Evolutionary conservation across 2,797 vertebrate genomes (phyloP).

Genomic region (Lutjanus argentimaculatus): DNA sequence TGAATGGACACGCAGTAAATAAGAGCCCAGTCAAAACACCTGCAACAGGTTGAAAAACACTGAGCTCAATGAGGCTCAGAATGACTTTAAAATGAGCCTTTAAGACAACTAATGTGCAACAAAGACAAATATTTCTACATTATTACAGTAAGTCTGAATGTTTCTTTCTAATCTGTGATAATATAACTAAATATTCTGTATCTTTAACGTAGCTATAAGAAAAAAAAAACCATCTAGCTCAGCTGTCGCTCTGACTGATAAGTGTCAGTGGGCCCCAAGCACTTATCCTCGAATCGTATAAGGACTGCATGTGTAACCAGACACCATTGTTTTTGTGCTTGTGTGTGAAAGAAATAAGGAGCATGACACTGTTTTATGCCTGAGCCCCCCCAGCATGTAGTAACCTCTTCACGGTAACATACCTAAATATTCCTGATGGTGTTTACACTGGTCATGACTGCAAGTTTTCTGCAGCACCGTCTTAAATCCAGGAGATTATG

Average conservation of each 20-base stretch:
- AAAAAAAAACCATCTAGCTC: background rate
- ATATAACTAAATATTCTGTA: background rate
- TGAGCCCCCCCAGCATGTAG: background rate
- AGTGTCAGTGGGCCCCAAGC: background rate
- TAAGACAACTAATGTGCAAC: background rate
- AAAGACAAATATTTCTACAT: background rate
- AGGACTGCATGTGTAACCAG: slow-evolving; percentile 32
- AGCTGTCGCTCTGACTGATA: background rate
- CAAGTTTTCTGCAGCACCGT: background rate
- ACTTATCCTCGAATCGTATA: slow-evolving; percentile 1
- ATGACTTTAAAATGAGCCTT: background rate
- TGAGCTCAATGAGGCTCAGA: background rate
- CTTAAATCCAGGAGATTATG: background rate
- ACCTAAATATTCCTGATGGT: background rate
- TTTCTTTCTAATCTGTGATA: background rate
- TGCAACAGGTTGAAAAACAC: slow-evolving; percentile 18
- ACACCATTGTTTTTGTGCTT: slow-evolving; percentile 26
- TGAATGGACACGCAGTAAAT: background rate
- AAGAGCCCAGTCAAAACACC: background rate
- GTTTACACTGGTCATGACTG: background rate
- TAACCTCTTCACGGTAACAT: slow-evolving; percentile 10
- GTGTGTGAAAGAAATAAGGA: slow-evolving; percentile 26
- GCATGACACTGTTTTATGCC: slow-evolving; percentile 23
- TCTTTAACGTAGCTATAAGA: background rate
- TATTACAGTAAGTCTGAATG: background rate